Base-by-base conservation (phyloP, 2,113 vertebrate genomes). In the Vicugna pacos region DNA sequence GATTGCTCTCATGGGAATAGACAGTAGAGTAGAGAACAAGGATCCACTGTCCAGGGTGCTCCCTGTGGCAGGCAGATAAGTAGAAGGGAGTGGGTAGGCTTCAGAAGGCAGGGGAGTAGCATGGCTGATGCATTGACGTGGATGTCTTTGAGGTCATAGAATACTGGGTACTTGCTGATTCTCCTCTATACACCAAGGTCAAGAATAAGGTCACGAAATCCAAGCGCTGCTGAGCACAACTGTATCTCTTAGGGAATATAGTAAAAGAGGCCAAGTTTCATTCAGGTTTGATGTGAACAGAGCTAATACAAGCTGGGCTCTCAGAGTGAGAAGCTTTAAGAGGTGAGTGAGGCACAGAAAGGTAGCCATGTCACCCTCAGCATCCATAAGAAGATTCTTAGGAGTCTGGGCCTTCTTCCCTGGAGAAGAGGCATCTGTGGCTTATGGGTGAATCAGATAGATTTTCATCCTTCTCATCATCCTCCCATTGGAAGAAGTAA, bases 151-250 rank as follows among this genome's bases (percentile, higher is more conserved):
- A 84, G 12, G 20, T 35, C 38, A 38, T 38, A 38, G 38, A 38
- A 38, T 38, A 38, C 38, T 38, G 8, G 35, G 16, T 9, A 24
- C 1, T 50, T 9, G 38, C 0, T 28, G n/a, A 64, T 70, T 93
- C 86, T 86, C 2, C 8, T 20, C 2, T 3, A 2, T 0, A 16
- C 8, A 14, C 17, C 22, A 8, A 35, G 11, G 3, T 42, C 17
- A 58, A 52, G 32, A 52, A 7, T 26, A 26, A 67, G 56, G 6
- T 24, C 38, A 28, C 62, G 35, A 8, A 15, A 30, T 26, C 24
- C 38, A 70, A 64, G 77, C 42, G 73, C 30, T 48, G 5, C 22
- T 50, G 20, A 30, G 4, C 60, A 20, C 0, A 4, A 67, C 16
- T 58, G 5, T 20, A 30, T 46, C 19, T 32, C 6, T 35, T 35